Evolutionary conservation across 2,888 invertebrate genomes (phyloP), one percentile per base, ranked within the genome.

Genomic region (Plutella xylostella): DNA sequence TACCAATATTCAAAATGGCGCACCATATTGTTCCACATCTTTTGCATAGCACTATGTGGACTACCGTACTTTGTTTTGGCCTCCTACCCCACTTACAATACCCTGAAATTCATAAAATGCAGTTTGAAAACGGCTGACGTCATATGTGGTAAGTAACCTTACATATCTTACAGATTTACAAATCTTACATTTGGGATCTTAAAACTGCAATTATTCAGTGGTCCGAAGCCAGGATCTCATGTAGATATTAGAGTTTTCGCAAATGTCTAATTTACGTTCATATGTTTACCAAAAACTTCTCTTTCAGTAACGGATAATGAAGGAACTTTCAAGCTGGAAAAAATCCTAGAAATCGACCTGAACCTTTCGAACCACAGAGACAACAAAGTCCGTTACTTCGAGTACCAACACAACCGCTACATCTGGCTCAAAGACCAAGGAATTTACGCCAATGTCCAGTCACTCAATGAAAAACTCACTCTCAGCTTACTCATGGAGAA

Each of bases 21-120:
- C 46, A 64, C 72, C 45, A 54, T 72, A 46, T 48, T 87, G 35
- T 88, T 85, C 64, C 84, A 87, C 61, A 56, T 75, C 33, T 52
- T 85, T 52, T 78, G 84, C 55, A 61, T 86, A 50, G 55, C 84
- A 53, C 66, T 86, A 54, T 69, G 86, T 55, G 87, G 87, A 42
- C 59, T 88, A 54, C 88, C 88, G 35, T 87, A 86, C 60, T 76
- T 88, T 55, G 64, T 85, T 48, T 68, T 85, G 48, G 76, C 76
- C 51, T 88, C 87, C 71, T 86, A 83, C 69, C 86, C 87, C n/a
- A 72, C 74, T 42, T 78, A 76, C 63, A 83, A 82, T 59, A 67
- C 78, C 48, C 68, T 80, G 48, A 86, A 86, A 65, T 88, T 86
- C 62, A 61, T 71, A 58, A 84, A 77, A 72, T 86, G 86, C 72